Conservation (phyloP, 2,113 vertebrate genomes). For the Chaenogobius annularis region DNA sequence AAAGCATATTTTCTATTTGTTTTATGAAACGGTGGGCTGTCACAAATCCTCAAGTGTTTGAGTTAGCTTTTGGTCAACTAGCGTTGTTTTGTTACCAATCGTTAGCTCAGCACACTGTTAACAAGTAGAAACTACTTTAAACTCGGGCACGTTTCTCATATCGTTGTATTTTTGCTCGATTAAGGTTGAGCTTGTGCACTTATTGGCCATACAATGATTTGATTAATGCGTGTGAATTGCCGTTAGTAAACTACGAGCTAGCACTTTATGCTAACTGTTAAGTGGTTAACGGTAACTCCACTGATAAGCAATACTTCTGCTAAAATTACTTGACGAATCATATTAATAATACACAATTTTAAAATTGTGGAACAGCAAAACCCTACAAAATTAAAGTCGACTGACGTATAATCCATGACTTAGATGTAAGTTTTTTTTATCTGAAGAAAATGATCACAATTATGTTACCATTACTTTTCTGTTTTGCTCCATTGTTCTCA, state of each 20-base stretch:
- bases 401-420: background rate
- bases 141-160: background rate
- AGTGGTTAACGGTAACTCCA: constrained; percentile 60
- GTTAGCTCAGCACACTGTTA: constrained; percentile 41
- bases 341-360: too few relatives aligned
- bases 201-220: background rate
- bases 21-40: constrained; percentile 4
- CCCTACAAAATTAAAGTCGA: background rate
- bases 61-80: constrained; percentile 48
- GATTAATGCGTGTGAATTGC: background rate
- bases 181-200: background rate
- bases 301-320: background rate
- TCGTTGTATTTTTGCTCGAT: background rate
- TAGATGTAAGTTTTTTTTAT: background rate
- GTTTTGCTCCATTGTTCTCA: background rate
- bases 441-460: background rate
- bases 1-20: background rate
- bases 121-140: constrained; percentile 3
- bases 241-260: constrained; percentile 25
- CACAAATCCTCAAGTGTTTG: constrained; percentile 48
- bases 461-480: background rate
- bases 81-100: constrained; percentile 43
- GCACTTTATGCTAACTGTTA: constrained; percentile 33
- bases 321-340: background rate
- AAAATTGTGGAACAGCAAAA: background rate